Evolutionary conservation across 1,140 invertebrate genomes (phyloP), one percentile per base, ranked within the genome.

Genomic region (Apis mellifera): DNA sequence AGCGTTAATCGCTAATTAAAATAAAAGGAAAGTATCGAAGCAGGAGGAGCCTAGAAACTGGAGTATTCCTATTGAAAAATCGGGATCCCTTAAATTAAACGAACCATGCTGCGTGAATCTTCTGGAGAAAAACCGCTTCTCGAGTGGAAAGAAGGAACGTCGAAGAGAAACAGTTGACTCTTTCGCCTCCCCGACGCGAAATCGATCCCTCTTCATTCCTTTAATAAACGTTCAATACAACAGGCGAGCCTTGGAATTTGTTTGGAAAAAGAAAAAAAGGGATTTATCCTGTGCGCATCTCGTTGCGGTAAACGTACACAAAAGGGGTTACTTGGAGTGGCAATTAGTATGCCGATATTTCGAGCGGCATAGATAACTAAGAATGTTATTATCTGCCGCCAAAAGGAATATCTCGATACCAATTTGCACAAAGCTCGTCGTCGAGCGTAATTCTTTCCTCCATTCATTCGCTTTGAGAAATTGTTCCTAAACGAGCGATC

Each of bases 271-370:
- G 7, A 42, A 42, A 42, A 42, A 42, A 42, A 42, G 69, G 17
- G 69, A 62, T 54, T 59, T 70, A 50, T 52, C 17, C 57, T 26
- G 66, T 32, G 65, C 71, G 65, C 71, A 57, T 17, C 12, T 52
- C 23, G 13, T 17, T 32, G 66, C 23, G 68, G 54, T 32, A 54
- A 42, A 68, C 60, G 54, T 1, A 76, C 72, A 81, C n/a, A n/a
- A n/a, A 81, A 81, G 70, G 70, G 57, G 21, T 21, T 42, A 48
- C 32, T 23, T 32, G 26, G 59, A 86, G 80, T 86, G 84, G 79
- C 85, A 86, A 86, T 86, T 86, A 86, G 74, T 86, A 86, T 73
- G 75, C 57, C 52, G 77, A 50, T 62, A 66, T 83, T 79, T 59
- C 84, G 62, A 55, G 66, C 81, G 68, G 26, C 52, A 72, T 50